Evolutionary conservation across 2,797 vertebrate species (phyloP).

Genomic region (Pogoniulus pusillus): DNA sequence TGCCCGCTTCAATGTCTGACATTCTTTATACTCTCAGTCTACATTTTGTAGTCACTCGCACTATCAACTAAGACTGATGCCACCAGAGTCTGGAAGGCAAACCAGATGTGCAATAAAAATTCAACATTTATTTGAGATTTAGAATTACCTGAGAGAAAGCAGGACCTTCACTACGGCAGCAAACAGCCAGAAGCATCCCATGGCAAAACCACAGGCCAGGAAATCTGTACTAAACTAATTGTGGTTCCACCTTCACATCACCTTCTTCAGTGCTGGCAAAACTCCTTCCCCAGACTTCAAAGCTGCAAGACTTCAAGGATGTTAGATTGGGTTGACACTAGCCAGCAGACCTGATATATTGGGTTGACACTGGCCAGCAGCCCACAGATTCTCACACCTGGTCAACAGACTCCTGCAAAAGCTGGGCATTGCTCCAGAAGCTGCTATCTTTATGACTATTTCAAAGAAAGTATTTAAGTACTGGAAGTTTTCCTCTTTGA

Average conservation of each 20-base stretch:
- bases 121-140: not conserved
- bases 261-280: not conserved
- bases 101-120: conserved; percentile 28
- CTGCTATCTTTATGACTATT: conserved; percentile 45
- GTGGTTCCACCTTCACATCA: not conserved
- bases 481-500: conserved; percentile 18
- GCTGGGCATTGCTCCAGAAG: conserved; percentile 35
- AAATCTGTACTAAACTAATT: not conserved
- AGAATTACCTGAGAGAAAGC: not conserved
- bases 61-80: not conserved
- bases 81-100: conserved; percentile 5
- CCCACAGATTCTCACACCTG: conserved; percentile 50
- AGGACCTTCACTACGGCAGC: not conserved
- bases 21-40: not conserved
- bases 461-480: conserved; percentile 48
- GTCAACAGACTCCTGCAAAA: conserved; percentile 54
- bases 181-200: not conserved
- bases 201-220: not conserved
- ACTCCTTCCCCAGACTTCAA: not conserved
- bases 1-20: too few species aligned
- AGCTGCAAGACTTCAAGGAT: not conserved
- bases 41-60: not conserved
- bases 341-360: not conserved
- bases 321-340: conserved; percentile 8
- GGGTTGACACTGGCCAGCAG: conserved; percentile 55